Evolutionary conservation across 2,888 invertebrate genomes (phyloP).

Genomic region (Acleris cristana): DNA sequence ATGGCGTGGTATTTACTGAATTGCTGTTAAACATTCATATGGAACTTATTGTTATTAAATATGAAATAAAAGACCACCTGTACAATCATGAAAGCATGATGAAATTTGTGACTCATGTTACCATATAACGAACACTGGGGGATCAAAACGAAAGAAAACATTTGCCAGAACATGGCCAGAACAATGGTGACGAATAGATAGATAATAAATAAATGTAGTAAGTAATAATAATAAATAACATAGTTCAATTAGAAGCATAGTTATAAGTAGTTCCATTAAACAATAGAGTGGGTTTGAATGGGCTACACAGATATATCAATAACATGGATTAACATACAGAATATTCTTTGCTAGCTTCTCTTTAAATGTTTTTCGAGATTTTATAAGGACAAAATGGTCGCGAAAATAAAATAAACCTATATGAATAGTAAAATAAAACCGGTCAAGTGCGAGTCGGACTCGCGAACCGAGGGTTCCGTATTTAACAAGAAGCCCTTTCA

Average conservation of each 20-base stretch:
- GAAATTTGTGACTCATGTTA: constrained; percentile 32
- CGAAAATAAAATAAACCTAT: constrained; percentile 15
- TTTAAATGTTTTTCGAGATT: background rate
- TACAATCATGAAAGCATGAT: constrained; percentile 21
- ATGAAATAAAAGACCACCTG: constrained; percentile 25
- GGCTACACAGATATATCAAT: too few species aligned
- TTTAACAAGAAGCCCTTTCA: too few species aligned
- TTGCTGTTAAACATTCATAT: constrained; percentile 2
- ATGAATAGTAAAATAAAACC: background rate
- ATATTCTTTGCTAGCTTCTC: too few species aligned
- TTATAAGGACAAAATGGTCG: constrained; percentile 7
- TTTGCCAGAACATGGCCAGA: too few species aligned
- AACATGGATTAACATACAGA: too few species aligned
- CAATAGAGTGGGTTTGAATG: too few species aligned
- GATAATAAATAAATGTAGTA: background rate
- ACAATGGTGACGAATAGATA: background rate
- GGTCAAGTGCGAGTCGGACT: too few species aligned
- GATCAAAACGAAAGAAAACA: constrained; percentile 9
- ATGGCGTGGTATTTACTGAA: constrained; percentile 4
- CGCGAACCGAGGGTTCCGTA: too few species aligned
- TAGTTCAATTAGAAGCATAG: too few species aligned
- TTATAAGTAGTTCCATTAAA: too few species aligned
- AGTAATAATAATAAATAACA: too few species aligned
- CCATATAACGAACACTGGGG: constrained; percentile 11
- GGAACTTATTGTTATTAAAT: constrained; percentile 8